Percentiles rank a stretch among this genome's conserved stretches.
These are phyloP conservation scores for Polia nebulosa DNA, from an alignment of 2,888 invertebrate species.

Conservation along the genomic window DNA sequence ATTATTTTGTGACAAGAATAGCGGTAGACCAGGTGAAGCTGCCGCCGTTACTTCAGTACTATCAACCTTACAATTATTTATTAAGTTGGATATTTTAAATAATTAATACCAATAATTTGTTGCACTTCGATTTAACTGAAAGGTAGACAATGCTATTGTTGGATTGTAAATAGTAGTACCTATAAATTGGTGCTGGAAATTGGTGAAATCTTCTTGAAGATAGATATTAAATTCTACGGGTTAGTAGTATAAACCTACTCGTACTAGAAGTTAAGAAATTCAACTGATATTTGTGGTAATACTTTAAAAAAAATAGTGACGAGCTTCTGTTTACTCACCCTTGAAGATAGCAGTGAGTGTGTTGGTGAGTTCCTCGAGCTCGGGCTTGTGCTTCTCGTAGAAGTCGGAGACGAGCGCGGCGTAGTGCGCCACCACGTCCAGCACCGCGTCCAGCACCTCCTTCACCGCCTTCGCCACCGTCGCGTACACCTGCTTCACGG, in stretches of 20 bases:
- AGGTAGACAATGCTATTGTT: neutral
- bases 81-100: too few relatives aligned
- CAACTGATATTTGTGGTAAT: neutral
- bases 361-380: slow-evolving; percentile 92
- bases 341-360: slow-evolving; percentile 88
- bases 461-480: slow-evolving; percentile 81
- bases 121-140: neutral
- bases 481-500: slow-evolving; percentile 79
- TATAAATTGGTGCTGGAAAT: neutral
- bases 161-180: neutral
- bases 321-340: slow-evolving; percentile 74
- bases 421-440: slow-evolving; percentile 88
- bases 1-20: neutral
- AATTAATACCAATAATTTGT: neutral
- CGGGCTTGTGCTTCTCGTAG: slow-evolving; percentile 92
- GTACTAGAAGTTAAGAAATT: too few relatives aligned
- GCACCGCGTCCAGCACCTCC: slow-evolving; percentile 80
- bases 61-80: neutral
- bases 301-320: neutral
- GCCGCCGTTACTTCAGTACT: too few relatives aligned
- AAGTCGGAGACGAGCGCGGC: slow-evolving; percentile 90
- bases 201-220: neutral
- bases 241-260: neutral
- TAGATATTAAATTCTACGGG: neutral
- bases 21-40: too few relatives aligned